A percentile compares a stretch with the other conserved stretches of the same genome.
These are phyloP conservation scores for Rachycentron canadum DNA, from an alignment of 2,797 vertebrate species.

Conservation along the genomic window DNA sequence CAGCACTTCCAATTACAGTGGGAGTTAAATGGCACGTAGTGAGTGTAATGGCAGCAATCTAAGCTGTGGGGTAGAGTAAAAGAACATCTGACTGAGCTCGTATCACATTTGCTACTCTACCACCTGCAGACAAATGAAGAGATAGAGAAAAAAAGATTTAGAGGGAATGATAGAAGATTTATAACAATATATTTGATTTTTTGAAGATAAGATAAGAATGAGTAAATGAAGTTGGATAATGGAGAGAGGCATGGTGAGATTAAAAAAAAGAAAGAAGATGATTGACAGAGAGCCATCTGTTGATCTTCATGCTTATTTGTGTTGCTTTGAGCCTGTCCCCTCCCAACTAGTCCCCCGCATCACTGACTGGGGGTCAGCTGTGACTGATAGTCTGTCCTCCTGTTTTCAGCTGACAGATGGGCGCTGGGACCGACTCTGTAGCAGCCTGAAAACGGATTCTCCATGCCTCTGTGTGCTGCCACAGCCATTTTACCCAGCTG, in stretches of 20 bases:
- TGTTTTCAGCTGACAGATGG: slow-evolving; percentile 79
- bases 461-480: slow-evolving; percentile 81
- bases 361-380: slow-evolving; percentile 76
- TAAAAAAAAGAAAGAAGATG: slow-evolving; percentile 16
- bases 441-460: slow-evolving; percentile 81
- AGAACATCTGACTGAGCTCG: slow-evolving; percentile 48
- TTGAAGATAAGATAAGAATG: slow-evolving; percentile 9
- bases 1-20: slow-evolving; percentile 69
- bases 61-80: slow-evolving; percentile 43
- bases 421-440: slow-evolving; percentile 64
- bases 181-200: slow-evolving; percentile 27
- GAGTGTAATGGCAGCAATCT: slow-evolving; percentile 73
- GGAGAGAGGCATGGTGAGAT: slow-evolving; percentile 26
- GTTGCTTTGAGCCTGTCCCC: slow-evolving; percentile 48
- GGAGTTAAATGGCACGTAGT: slow-evolving; percentile 63
- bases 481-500: slow-evolving; percentile 81
- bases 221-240: slow-evolving; percentile 38
- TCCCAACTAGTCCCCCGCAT: slow-evolving; percentile 33
- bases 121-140: slow-evolving; percentile 39
- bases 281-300: slow-evolving; percentile 77
- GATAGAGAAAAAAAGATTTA: slow-evolving; percentile 4
- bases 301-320: slow-evolving; percentile 80
- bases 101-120: slow-evolving; percentile 39
- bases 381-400: slow-evolving; percentile 72
- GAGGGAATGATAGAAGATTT: neutral